Percentiles rank a stretch among this genome's conserved stretches.
phyloP scores from a whole-genome alignment of 2,113 vertebrate species.

The Mugil cephalus region DNA sequence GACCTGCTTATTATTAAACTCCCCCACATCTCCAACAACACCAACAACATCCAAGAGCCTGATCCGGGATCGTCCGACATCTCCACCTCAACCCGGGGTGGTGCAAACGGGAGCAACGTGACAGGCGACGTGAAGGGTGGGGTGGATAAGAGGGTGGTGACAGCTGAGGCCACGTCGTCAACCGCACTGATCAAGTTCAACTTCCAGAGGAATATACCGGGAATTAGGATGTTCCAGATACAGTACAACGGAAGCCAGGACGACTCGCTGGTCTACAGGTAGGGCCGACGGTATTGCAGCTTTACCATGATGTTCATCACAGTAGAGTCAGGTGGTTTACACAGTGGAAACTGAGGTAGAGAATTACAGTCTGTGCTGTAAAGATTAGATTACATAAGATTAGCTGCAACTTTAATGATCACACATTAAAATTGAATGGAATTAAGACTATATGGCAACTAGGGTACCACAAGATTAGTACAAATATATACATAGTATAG shows the following conservation, averaged over 20 bases:
- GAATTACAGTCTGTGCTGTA: conserved; percentile 33
- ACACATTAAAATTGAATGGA: conserved; percentile 1
- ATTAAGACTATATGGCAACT: background rate
- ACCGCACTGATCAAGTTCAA: conserved; percentile 97
- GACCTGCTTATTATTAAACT: conserved; percentile 96
- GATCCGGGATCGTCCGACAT: conserved; percentile 98
- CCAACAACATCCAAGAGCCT: conserved; percentile 96
- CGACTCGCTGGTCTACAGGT: conserved; percentile 99
- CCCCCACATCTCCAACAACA: conserved; percentile 97
- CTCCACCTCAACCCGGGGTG: conserved; percentile 94
- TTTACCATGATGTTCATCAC: background rate
- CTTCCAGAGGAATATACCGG: conserved; percentile 98
- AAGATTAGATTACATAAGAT: conserved; percentile 51
- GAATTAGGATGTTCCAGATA: conserved; percentile 99
- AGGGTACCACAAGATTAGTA: background rate
- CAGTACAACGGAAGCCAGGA: conserved; percentile 99
- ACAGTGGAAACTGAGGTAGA: conserved; percentile 40
- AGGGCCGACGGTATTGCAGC: conserved; percentile 63
- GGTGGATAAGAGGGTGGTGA: conserved; percentile 93
- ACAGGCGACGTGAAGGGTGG: conserved; percentile 92
- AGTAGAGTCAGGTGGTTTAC: conserved; percentile 18
- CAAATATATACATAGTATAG: background rate
- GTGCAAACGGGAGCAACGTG: conserved; percentile 92
- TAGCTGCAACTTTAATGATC: conserved; percentile 51
- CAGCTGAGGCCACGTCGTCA: conserved; percentile 95